These are phyloP conservation scores for Oncorhynchus masou DNA, from an alignment of 2,113 vertebrate genomes.

Conservation along the genomic window DNA sequence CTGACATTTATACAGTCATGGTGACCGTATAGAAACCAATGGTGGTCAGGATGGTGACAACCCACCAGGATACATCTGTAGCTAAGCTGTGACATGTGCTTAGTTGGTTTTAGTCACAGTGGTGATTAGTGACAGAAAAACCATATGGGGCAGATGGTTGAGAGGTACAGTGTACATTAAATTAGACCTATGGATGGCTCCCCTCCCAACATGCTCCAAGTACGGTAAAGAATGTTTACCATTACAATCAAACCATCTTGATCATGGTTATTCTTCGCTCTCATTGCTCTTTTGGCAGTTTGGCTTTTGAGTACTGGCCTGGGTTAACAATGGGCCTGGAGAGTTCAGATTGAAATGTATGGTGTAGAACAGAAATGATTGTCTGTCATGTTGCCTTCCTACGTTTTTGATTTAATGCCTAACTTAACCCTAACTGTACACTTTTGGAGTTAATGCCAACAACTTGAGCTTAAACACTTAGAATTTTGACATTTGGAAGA, in stretches of 20 bases:
- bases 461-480: too few relatives aligned
- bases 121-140: background rate
- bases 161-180: background rate
- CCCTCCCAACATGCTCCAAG: background rate
- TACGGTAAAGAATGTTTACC: background rate
- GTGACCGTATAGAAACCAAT: conserved; percentile 2
- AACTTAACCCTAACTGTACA: too few relatives aligned
- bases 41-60: background rate
- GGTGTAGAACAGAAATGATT: too few relatives aligned
- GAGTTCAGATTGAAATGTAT: too few relatives aligned
- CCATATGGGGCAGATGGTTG: background rate
- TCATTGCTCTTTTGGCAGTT: background rate
- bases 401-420: too few relatives aligned
- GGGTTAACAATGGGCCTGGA: too few relatives aligned
- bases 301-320: too few relatives aligned
- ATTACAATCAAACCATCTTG: conserved; percentile 5
- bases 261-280: conserved; percentile 8
- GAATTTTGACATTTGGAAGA: too few relatives aligned
- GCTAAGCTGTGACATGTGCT: background rate
- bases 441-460: too few relatives aligned
- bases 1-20: background rate
- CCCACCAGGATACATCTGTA: background rate
- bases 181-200: background rate
- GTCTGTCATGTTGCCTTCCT: too few relatives aligned
- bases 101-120: background rate